Conservation (phyloP, 1,140 invertebrate species). For the Odontomachus brunneus region DNA sequence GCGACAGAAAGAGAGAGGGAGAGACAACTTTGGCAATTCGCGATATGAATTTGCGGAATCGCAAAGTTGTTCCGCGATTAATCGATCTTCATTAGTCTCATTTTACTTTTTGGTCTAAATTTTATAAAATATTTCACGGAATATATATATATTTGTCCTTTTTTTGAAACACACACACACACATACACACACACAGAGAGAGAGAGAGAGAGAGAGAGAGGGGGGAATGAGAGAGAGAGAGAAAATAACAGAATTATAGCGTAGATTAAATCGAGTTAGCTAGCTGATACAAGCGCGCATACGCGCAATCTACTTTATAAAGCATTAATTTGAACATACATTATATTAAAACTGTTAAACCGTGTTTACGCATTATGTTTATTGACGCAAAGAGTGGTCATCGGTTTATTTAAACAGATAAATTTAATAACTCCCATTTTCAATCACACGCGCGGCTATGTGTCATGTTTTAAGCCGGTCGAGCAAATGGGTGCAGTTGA, state of each 20-base stretch:
- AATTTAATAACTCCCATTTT: slow-evolving; percentile 11
- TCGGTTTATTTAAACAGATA: background rate
- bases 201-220: too few relatives aligned
- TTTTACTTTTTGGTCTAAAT: too few relatives aligned
- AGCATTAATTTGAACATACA: background rate
- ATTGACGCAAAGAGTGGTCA: background rate
- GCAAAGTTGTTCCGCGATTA: too few relatives aligned
- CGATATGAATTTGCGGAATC: too few relatives aligned
- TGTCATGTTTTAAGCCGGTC: slow-evolving; percentile 4
- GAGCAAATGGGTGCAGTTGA: background rate
- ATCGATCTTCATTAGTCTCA: too few relatives aligned
- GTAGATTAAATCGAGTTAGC: background rate
- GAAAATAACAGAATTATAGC: background rate
- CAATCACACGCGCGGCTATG: background rate
- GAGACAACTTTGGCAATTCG: too few relatives aligned
- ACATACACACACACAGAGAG: too few relatives aligned
- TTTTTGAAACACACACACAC: too few relatives aligned
- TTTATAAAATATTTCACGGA: too few relatives aligned
- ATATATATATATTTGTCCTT: too few relatives aligned
- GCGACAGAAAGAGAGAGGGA: too few relatives aligned
- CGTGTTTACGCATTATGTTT: background rate
- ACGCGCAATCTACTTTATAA: background rate
- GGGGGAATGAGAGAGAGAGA: too few relatives aligned
- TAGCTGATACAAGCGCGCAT: background rate
- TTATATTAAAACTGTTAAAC: background rate